Percentiles rank a stretch among this genome's conserved stretches.
These are phyloP conservation scores for Apodemia hepburni DNA, from an alignment of 2,888 invertebrate species.

Conservation along the genomic window DNA sequence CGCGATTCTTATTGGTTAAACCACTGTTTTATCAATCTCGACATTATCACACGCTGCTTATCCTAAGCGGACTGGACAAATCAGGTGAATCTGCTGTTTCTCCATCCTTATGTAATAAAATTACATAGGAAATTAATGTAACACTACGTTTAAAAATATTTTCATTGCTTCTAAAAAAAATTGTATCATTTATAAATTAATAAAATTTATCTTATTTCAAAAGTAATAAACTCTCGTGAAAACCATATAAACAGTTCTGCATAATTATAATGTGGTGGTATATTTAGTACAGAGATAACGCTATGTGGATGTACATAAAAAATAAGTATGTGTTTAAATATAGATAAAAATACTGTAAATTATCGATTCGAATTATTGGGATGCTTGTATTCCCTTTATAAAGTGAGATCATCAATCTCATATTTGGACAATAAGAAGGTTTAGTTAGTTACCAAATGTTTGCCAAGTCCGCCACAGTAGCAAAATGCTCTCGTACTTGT, in stretches of 20 bases:
- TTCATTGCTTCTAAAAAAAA: no score
- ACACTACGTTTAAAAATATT: no score
- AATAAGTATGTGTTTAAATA: constrained; percentile 1
- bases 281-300: not conserved
- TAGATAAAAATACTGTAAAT: not conserved
- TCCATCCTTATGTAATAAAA: no score
- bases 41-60: no score
- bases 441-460: constrained; percentile 65
- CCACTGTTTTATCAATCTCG: no score
- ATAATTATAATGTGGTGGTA: not conserved
- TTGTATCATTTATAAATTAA: no score
- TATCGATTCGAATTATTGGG: not conserved
- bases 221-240: no score
- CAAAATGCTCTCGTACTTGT: constrained; percentile 33
- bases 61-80: no score
- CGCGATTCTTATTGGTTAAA: no score
- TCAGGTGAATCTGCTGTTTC: no score
- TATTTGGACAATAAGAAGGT: constrained; percentile 59
- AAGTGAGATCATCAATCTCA: constrained; percentile 23
- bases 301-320: constrained; percentile 10
- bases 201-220: no score
- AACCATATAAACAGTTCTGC: not conserved
- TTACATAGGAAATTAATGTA: no score
- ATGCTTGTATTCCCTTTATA: constrained; percentile 20
- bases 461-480: constrained; percentile 41